Evolutionary conservation across 2,888 invertebrate genomes (phyloP), one percentile per base, ranked within the genome.

Genomic region (Yponomeuta plumbellus): DNA sequence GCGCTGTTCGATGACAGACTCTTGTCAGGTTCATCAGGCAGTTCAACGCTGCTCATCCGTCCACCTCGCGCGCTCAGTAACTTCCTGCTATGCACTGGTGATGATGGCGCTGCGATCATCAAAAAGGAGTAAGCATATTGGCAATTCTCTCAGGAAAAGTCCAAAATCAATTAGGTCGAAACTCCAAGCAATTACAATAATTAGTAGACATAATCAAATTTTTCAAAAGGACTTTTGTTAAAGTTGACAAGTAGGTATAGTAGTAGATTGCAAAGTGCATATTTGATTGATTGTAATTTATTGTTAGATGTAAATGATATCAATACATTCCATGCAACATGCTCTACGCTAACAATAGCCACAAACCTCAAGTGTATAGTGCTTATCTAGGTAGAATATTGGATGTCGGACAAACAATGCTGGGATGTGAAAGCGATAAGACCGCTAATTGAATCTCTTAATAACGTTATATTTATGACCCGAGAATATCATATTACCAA

Each of bases 11-110:
- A 97, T 57, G 97, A 97, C 68, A 97, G 93, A 67, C 97, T 97
- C 82, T 97, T 97, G 82, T 97, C 97, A 68, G 97, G 97, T 69
- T 95, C 94, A 76, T 97, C 97, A 1, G 98, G 98, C 62, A 98
- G 92, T 76, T 98, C 98, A 71, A 98, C 97, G 70, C 98, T 98
- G 81, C 97, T 97, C 94, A 98, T 98, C 69, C 97, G 93, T 76
- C 97, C 96, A 69, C 95, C 95, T 70, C 96, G 94, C 23, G 97
- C 95, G 69, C 95, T 95, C 67, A 97, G 90, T 69, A 97, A 85
- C 72, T 96, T 93, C 68, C 96, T 93, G 81, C 96, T 96, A 78
- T 97, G 97, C 66, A 97, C 97, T 69, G 98, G 97, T 80, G 97
- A 97, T 70, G 97, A 97, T 39, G 97, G 97, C 66, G 97, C 97